Evolutionary conservation across 2,797 vertebrate genomes (phyloP), one percentile per base, ranked within the genome.

Genomic region (Bradypodion ventrale): DNA sequence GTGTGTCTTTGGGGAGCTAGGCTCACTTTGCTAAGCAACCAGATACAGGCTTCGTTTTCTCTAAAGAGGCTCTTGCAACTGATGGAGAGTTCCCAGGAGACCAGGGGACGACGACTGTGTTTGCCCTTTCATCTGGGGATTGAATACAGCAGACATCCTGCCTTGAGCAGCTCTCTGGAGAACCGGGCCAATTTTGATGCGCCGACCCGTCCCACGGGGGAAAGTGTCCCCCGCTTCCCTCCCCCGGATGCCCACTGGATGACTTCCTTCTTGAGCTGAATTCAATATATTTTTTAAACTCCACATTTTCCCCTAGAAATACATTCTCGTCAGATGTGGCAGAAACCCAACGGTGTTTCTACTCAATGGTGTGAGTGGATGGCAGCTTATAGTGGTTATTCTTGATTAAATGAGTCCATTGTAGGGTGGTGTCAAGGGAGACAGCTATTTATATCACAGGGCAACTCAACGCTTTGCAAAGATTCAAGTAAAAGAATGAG

Each of bases 11-110:
- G 70, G 81, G 76, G 85, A 79, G 21, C 63, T 52, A 32, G 37
- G 52, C 49, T 87, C 76, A 0, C 23, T 80, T 83, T 63, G 81
- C 85, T 75, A 87, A 83, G 81, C 81, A 62, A 75, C 65, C 52
- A 2, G 1, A 12, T 16, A 32, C 76, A 27, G 3, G 52, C 37
- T 75, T 63, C 46, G 62, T 74, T 19, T 59, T 44, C 70, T 75
- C 81, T 68, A 75, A 62, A 60, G 21, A 60, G 42, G 63, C 52
- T 27, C 56, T 75, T 3, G 5, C 63, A 60, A 65, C 75, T 21
- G n/a, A 9, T 9, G 5, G 62, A 29, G 40, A 79, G 56, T 75
- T 68, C 77, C 52, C 62, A 2, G 25, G 70, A 37, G 44, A n/a
- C 52, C 62, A 2, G 25, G 70, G 37, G 44, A n/a, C n/a, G n/a